Base-by-base conservation (phyloP, 2,113 vertebrate species). In the Dicentrarchus labrax region DNA sequence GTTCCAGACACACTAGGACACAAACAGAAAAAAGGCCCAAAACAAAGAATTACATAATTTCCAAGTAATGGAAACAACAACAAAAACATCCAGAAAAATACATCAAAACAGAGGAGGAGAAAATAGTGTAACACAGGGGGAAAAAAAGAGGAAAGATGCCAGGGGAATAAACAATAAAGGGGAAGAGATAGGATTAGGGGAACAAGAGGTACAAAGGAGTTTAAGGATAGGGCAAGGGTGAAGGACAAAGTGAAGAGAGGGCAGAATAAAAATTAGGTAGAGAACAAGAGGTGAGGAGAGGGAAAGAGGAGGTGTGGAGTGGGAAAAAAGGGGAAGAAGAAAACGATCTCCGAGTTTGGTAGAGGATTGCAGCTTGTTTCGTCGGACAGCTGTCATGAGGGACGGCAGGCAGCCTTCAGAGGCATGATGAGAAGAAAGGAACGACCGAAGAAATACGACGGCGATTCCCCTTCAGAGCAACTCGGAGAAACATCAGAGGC, bases 401-500 rank as follows among this genome's bases (percentile, higher is more conserved):
- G 57, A 71, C 13, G 11, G 70, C 64, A 57, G 39, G 6, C 62
- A 72, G 65, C 24, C 71, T 88, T 83, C 62, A 64, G 76, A 86
- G 66, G 64, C 67, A 75, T 82, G 80, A 83, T 19, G 30, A 75
- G 72, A 85, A 80, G 56, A 87, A 78, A 76, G n/a, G 57, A 85
- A 87, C 64, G 76, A 83, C 59, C 19, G 13, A 78, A 73, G 53
- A 65, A 47, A 77, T n/a, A 60, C n/a, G 65, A 69, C 21, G 6
- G 68, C 78, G 47, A 74, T 76, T 67, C 50, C 72, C 72, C 85
- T 60, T 72, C 74, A 78, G 82, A 88, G 79, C 62, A 68, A 76
- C 70, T 72, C 65, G 45, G 69, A 62, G 87, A 85, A 82, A 85
- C 89, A 86, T 88, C 77, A 81, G 76, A 87, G 89, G 24, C 53